Conservation (phyloP, 2,797 vertebrate genomes). For the Diglossa cyanea region DNA sequence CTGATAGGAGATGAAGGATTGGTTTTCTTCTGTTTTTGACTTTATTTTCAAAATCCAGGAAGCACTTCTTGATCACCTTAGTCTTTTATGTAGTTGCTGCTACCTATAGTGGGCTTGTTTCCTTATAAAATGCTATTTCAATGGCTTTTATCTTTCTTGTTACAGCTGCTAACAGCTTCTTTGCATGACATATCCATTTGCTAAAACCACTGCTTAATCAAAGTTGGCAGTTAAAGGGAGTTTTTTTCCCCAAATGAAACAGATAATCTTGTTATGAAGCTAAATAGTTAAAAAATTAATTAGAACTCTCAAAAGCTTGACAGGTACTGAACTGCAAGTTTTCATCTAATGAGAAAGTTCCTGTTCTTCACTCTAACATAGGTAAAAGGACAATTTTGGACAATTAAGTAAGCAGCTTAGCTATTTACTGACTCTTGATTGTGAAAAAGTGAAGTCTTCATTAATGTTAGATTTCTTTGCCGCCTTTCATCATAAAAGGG, state of each 20-base stretch:
- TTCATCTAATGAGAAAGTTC: constrained; percentile 23
- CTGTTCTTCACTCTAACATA: background rate
- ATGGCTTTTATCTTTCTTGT: background rate
- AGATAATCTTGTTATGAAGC: constrained; percentile 6
- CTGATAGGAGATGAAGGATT: constrained; percentile 57
- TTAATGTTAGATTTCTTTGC: constrained; percentile 3
- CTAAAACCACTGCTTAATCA: constrained; percentile 40
- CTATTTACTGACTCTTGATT: constrained; percentile 38
- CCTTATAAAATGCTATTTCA: background rate
- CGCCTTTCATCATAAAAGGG: background rate
- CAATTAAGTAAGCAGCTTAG: background rate
- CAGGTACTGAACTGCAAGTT: constrained; percentile 45
- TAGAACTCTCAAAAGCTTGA: constrained; percentile 62
- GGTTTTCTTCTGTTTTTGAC: constrained; percentile 12
- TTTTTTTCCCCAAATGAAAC: background rate
- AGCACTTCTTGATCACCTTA: constrained; percentile 19
- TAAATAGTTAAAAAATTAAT: constrained; percentile 11
- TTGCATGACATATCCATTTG: background rate
- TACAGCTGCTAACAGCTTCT: background rate
- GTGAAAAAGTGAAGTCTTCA: constrained; percentile 43
- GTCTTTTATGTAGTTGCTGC: background rate
- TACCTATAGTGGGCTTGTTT: background rate
- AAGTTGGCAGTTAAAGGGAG: background rate
- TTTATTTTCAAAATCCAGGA: constrained; percentile 22
- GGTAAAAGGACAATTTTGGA: constrained; percentile 31